Conservation (phyloP, 2,797 vertebrate species). For the Limnodromus scolopaceus region DNA sequence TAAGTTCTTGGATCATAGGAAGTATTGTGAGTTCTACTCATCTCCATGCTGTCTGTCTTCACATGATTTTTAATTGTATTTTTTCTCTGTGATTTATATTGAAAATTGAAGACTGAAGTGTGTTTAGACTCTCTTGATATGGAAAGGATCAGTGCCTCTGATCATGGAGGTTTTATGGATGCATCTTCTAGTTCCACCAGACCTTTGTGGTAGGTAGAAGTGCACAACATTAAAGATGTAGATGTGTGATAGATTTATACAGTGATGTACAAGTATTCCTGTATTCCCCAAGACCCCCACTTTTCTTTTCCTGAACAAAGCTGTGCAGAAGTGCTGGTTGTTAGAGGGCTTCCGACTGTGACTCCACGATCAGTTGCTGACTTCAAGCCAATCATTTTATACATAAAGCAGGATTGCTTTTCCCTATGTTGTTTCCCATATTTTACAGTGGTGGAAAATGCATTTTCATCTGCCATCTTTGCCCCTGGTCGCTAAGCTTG, state of each 20-base stretch:
- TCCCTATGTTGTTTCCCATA: rapidly evolving
- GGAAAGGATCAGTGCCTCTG: background rate
- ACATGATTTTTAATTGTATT: background rate
- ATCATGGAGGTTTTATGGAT: rapidly evolving
- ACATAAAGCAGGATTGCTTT: background rate
- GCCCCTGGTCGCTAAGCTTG: background rate
- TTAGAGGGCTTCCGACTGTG: background rate
- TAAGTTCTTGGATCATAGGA: background rate
- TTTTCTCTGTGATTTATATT: background rate
- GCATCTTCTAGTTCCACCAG: background rate
- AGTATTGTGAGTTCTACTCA: background rate
- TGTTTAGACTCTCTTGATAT: background rate
- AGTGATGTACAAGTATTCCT: background rate
- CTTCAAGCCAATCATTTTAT: background rate
- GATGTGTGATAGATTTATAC: background rate
- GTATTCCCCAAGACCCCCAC: rapidly evolving
- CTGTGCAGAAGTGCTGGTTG: background rate
- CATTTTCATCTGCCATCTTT: background rate
- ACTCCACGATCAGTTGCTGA: background rate
- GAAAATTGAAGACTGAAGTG: background rate
- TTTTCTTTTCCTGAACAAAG: background rate
- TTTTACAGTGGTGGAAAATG: background rate
- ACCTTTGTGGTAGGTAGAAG: background rate
- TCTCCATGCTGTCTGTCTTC: rapidly evolving
- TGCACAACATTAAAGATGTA: background rate